A percentile compares a stretch with the other conserved stretches of the same genome.
Conservation (phyloP, 2,113 vertebrate genomes). For the Passerina amoena region DNA sequence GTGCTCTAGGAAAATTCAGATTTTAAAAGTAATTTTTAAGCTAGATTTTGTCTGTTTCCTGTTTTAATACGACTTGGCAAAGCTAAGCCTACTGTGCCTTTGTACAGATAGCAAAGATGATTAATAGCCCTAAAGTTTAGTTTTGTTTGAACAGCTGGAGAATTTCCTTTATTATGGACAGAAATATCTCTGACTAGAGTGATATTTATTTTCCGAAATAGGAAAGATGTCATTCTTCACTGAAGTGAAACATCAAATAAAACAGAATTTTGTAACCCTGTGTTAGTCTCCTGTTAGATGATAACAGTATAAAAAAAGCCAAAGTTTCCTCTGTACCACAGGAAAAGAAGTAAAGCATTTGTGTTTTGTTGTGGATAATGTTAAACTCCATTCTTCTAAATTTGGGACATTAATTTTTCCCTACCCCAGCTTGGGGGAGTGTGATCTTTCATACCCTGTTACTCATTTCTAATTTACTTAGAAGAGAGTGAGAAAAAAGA, state of each 20-base stretch:
- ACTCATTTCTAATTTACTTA: neutral
- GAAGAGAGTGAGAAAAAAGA: neutral
- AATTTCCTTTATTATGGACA: neutral
- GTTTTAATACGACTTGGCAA: neutral
- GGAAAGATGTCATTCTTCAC: neutral
- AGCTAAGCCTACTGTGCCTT: neutral
- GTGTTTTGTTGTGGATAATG: neutral
- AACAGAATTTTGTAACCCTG: neutral
- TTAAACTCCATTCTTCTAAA: neutral
- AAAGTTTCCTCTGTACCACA: neutral
- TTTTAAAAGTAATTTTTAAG: neutral
- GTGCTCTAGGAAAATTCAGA: neutral
- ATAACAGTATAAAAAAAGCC: neutral
- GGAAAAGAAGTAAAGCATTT: neutral
- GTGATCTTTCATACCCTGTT: neutral
- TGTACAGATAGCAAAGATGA: neutral
- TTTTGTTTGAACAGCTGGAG: constrained; percentile 49
- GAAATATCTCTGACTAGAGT: neutral
- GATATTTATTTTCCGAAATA: constrained; percentile 6
- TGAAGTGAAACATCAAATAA: neutral
- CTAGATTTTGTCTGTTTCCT: neutral
- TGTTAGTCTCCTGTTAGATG: neutral
- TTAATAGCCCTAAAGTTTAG: neutral
- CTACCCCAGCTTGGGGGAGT: neutral
- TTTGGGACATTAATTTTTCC: neutral